Evolutionary conservation across 2,888 invertebrate genomes (phyloP).

Genomic region (Ormia ochracea): DNA sequence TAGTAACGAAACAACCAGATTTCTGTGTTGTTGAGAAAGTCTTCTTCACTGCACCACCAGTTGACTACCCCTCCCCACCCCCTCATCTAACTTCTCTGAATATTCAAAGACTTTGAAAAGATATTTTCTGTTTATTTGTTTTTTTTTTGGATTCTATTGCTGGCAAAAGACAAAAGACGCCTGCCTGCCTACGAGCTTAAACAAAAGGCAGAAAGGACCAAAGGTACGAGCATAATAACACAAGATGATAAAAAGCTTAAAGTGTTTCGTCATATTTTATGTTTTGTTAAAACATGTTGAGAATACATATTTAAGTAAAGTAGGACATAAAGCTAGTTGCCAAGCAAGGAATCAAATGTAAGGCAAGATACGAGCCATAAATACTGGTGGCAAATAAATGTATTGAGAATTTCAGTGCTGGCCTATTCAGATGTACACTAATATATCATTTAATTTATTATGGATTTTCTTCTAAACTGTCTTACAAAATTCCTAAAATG

Average conservation of each 20-base stretch:
- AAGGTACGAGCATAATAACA: slow-evolving; percentile 42
- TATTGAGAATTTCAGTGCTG: too few relatives aligned
- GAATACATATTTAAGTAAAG: not conserved
- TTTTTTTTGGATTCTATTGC: not conserved
- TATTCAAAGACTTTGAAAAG: slow-evolving; percentile 17
- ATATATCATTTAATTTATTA: too few relatives aligned
- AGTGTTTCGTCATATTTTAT: not conserved
- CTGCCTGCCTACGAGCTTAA: not conserved
- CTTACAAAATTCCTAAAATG: too few relatives aligned
- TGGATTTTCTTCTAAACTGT: too few relatives aligned
- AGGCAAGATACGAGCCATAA: too few relatives aligned
- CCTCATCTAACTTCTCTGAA: not conserved
- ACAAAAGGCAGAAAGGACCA: slow-evolving; percentile 34
- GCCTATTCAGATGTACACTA: too few relatives aligned
- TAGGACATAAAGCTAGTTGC: not conserved
- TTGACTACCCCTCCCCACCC: not conserved
- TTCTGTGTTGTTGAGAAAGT: not conserved
- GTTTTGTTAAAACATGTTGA: not conserved
- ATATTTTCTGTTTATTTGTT: not conserved
- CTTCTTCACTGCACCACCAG: not conserved
- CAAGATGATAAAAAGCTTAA: slow-evolving; percentile 36
- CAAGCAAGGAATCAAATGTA: not conserved
- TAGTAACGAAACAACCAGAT: not conserved
- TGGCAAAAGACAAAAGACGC: slow-evolving; percentile 34
- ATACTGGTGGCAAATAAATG: too few relatives aligned